These are phyloP conservation scores for Nothobranchius kuhntae DNA, from an alignment of 2,113 vertebrate genomes.

Conservation along the genomic window DNA sequence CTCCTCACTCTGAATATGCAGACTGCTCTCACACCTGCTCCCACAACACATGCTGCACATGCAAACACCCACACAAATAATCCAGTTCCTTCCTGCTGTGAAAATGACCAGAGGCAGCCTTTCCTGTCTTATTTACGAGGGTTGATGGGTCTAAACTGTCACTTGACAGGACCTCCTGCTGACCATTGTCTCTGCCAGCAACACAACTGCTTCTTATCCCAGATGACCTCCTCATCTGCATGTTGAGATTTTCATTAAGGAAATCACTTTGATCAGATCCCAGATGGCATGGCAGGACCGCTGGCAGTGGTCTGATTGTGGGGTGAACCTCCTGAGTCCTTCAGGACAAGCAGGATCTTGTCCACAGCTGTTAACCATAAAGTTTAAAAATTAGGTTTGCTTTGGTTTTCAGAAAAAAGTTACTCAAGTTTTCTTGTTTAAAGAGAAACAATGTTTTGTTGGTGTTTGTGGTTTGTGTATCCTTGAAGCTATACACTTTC, in stretches of 20 bases:
- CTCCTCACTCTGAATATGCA: conserved; percentile 33
- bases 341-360: conserved; percentile 34
- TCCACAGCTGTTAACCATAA: conserved; percentile 7
- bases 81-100: conserved; percentile 8
- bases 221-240: conserved; percentile 52
- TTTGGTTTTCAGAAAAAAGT: no score
- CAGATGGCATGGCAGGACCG: conserved; percentile 52
- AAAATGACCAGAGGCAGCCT: conserved; percentile 37
- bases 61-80: background rate
- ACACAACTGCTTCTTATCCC: conserved; percentile 35
- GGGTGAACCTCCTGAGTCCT: conserved; percentile 21
- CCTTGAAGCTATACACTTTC: no score
- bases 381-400: conserved; percentile 11
- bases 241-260: conserved; percentile 59
- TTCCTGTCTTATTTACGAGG: conserved; percentile 40
- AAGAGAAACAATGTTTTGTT: no score
- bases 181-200: conserved; percentile 43
- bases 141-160: conserved; percentile 41
- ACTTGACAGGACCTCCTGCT: conserved; percentile 39
- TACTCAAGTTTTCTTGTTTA: no score
- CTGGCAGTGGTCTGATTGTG: conserved; percentile 42
- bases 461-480: no score
- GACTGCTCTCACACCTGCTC: conserved; percentile 31
- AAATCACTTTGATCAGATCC: conserved; percentile 62
- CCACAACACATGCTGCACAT: background rate